phyloP scores from a whole-genome alignment of 2,113 vertebrate genomes.

The Xyrauchen texanus region DNA sequence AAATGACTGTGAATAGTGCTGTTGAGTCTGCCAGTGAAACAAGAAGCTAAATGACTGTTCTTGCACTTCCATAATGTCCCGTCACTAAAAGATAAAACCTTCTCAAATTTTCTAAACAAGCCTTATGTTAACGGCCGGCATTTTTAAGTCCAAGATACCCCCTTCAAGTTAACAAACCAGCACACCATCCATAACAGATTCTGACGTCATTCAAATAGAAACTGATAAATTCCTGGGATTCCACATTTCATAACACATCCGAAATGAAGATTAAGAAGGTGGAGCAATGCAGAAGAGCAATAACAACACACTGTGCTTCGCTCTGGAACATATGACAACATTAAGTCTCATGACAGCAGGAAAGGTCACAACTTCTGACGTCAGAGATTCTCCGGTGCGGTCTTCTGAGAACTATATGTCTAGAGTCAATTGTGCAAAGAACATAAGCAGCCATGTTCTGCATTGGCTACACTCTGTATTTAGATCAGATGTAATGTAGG shows the following conservation, averaged over 20 bases:
- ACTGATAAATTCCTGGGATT: background rate
- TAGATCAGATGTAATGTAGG: too few species aligned
- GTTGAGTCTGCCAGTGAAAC: too few species aligned
- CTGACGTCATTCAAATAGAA: background rate
- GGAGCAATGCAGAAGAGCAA: background rate
- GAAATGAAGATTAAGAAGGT: background rate
- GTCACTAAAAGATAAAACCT: too few species aligned
- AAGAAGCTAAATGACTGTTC: too few species aligned
- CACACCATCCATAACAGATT: background rate
- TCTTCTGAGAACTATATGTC: too few species aligned
- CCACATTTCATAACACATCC: background rate
- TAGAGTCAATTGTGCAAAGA: too few species aligned
- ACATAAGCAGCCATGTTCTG: too few species aligned
- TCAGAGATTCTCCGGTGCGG: constrained; percentile 36
- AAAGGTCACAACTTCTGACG: constrained; percentile 43
- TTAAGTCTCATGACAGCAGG: constrained; percentile 61
- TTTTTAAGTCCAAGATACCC: background rate
- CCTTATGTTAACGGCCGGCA: too few species aligned
- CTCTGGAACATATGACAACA: constrained; percentile 32
- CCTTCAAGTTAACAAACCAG: background rate
- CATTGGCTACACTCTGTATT: too few species aligned
- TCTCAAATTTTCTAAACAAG: too few species aligned
- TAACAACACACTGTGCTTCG: background rate
- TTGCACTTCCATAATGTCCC: too few species aligned
- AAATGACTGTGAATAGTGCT: too few species aligned